Conservation (phyloP, 64 coral and sea anemone genomes). For the Stichodactyla mertensii region DNA sequence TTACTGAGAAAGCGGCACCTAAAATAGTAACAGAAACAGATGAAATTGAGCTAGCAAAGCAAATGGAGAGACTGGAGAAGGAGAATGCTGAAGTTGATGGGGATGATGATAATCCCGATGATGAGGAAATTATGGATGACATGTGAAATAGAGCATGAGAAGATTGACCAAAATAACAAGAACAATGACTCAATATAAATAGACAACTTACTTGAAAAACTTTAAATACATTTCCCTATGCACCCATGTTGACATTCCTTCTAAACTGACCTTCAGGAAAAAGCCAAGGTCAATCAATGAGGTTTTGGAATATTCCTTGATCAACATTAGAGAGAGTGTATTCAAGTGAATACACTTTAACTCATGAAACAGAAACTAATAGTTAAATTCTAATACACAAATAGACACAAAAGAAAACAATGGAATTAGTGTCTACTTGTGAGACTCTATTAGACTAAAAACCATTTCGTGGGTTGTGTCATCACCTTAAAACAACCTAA, state of each 20-base stretch:
- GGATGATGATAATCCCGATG: constrained; percentile 93
- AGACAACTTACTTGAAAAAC: not conserved
- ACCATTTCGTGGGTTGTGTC: too few relatives aligned
- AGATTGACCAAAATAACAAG: not conserved
- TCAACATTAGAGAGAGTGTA: not conserved
- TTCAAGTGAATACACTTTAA: too few relatives aligned
- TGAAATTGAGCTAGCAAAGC: constrained; percentile 89
- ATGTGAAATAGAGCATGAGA: constrained; percentile 14
- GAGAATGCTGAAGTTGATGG: constrained; percentile 99
- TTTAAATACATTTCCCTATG: not conserved
- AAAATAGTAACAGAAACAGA: constrained; percentile 98
- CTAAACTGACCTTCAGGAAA: not conserved
- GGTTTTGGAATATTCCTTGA: not conserved
- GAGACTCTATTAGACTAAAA: too few relatives aligned
- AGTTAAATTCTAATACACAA: too few relatives aligned
- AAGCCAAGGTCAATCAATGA: not conserved
- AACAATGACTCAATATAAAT: not conserved
- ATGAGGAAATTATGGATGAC: constrained; percentile 85
- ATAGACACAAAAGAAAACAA: too few relatives aligned
- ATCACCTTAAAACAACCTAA: too few relatives aligned
- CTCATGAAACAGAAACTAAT: too few relatives aligned
- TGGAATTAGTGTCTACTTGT: too few relatives aligned
- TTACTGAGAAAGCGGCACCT: constrained; percentile 85
- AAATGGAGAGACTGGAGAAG: constrained; percentile 94
- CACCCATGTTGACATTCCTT: not conserved